Evolutionary conservation across 2,888 invertebrate genomes (phyloP).

Genomic region (Cheilosia scutellata): DNA sequence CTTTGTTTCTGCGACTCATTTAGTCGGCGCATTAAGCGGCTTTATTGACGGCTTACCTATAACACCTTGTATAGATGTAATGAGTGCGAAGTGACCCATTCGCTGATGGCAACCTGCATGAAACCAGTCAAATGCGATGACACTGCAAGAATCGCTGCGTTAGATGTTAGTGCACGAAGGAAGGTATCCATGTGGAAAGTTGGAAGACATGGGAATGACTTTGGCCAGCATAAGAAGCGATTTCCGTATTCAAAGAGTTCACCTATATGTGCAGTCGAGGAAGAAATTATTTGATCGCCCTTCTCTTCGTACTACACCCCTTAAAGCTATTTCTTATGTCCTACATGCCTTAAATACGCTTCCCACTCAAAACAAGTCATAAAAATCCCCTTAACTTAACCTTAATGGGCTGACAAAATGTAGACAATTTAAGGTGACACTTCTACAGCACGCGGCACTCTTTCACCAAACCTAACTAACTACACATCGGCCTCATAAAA

Average conservation of each 20-base stretch:
- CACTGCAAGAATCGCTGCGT: slow-evolving; percentile 26
- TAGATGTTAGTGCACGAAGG: slow-evolving; percentile 1
- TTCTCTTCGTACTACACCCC: background rate
- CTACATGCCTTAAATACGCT: background rate
- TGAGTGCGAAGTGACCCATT: slow-evolving; percentile 16
- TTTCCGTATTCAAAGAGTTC: slow-evolving; percentile 7
- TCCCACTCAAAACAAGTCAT: slow-evolving; percentile 16
- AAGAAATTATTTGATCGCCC: background rate
- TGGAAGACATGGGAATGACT: slow-evolving; percentile 43
- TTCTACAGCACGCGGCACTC: slow-evolving; percentile 54
- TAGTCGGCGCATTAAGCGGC: slow-evolving; percentile 41
- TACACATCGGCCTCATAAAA: slow-evolving; percentile 47
- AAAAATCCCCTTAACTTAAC: slow-evolving; percentile 42
- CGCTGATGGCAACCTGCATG: slow-evolving; percentile 36
- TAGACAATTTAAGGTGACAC: slow-evolving; percentile 65
- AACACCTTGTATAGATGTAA: slow-evolving; percentile 39
- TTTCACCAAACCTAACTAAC: slow-evolving; percentile 20
- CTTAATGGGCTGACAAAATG: slow-evolving; percentile 58
- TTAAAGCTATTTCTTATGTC: background rate
- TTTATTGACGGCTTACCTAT: slow-evolving; percentile 37
- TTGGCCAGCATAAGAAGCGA: slow-evolving; percentile 26
- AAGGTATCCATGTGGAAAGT: slow-evolving; percentile 28
- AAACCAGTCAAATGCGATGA: slow-evolving; percentile 42
- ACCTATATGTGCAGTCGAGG: slow-evolving; percentile 30
- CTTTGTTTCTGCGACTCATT: slow-evolving; percentile 8